These are phyloP conservation scores for Belgica antarctica DNA, from an alignment of 2,888 invertebrate genomes.

Conservation along the genomic window DNA sequence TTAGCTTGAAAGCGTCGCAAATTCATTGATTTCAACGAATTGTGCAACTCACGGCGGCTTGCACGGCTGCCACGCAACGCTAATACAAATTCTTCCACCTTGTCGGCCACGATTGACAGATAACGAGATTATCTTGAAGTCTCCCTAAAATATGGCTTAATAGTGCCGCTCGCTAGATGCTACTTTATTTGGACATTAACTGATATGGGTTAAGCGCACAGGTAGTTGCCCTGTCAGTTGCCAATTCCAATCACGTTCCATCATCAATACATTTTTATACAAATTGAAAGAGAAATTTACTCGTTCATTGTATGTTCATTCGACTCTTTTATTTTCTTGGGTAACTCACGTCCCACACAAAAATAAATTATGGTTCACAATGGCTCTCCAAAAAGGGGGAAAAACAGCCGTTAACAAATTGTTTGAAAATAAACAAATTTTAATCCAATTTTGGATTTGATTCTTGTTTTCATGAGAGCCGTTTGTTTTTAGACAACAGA, in stretches of 20 bases:
- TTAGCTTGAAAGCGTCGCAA: not conserved
- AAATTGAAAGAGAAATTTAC: constrained; percentile 41
- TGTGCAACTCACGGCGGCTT: not conserved
- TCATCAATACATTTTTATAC: constrained; percentile 32
- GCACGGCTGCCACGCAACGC: not conserved
- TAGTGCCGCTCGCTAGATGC: not conserved
- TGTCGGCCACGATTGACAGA: not conserved
- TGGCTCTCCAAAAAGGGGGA: not conserved
- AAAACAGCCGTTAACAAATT: not conserved
- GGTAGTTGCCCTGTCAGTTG: not conserved
- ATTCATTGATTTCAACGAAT: not conserved
- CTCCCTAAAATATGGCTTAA: not conserved
- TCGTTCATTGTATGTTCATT: not conserved
- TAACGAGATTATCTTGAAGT: not conserved
- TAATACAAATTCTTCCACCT: not conserved
- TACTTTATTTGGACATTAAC: not conserved
- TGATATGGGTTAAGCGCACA: not conserved
- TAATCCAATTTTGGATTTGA: not conserved
- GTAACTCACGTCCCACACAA: not conserved
- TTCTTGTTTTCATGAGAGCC: not conserved
- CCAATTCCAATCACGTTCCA: constrained; percentile 32
- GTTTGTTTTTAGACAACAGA: no score
- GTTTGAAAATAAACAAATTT: not conserved
- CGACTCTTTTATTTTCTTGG: not conserved
- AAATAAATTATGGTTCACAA: not conserved